Percentiles rank a stretch among this genome's conserved stretches.
These are phyloP conservation scores for Hydrophis major DNA, from an alignment of 2,797 vertebrate species.

Conservation along the genomic window DNA sequence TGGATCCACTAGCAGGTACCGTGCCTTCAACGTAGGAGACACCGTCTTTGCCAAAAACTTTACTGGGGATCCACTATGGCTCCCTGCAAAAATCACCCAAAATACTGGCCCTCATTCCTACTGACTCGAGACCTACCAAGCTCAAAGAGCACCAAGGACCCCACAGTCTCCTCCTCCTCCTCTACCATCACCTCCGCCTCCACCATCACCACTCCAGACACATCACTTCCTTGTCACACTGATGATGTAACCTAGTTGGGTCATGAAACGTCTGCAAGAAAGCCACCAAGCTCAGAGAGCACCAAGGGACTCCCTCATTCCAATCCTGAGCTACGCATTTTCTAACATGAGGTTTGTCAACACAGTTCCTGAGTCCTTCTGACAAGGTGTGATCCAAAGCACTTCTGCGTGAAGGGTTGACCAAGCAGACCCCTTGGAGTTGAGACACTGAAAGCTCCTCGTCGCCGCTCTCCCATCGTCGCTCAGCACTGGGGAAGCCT, in stretches of 20 bases:
- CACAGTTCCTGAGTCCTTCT: background rate
- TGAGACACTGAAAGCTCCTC: background rate
- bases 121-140: background rate
- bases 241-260: background rate
- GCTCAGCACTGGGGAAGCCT: too few species aligned
- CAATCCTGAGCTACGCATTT: background rate
- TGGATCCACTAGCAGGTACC: too few species aligned
- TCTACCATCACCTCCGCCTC: background rate
- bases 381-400: background rate
- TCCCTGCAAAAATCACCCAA: too few species aligned
- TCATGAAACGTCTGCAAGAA: background rate
- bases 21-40: too few species aligned
- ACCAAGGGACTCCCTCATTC: background rate
- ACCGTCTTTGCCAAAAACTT: too few species aligned
- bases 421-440: background rate
- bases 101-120: too few species aligned
- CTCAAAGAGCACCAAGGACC: too few species aligned
- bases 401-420: background rate
- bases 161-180: background rate
- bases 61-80: too few species aligned
- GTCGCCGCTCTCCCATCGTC: too few species aligned
- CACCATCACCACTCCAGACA: too few species aligned
- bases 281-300: background rate
- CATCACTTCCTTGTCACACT: background rate
- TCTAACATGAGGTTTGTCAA: background rate